Percentiles rank a stretch among this genome's conserved stretches.
Conservation (phyloP, 2,797 vertebrate species). For the Pseudochirops cupreus region DNA sequence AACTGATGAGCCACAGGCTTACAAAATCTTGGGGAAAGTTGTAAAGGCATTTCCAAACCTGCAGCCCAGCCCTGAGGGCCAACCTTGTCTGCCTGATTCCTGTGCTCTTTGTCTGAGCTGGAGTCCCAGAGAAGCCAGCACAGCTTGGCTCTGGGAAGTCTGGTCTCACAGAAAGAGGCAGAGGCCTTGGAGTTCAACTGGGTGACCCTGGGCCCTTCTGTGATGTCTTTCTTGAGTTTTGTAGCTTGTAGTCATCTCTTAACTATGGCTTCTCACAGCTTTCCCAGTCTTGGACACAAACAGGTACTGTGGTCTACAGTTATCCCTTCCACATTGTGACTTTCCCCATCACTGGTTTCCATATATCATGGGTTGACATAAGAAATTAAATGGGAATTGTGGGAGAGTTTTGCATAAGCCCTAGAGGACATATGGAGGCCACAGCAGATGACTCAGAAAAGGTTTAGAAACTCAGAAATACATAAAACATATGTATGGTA, state of each 20-base stretch:
- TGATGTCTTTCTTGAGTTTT: not conserved
- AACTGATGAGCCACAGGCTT: not conserved
- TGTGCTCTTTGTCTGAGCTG: not conserved
- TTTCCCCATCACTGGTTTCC: not conserved
- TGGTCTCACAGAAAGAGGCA: not conserved
- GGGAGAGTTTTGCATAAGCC: not conserved
- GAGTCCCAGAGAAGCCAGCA: not conserved
- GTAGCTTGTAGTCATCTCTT: not conserved
- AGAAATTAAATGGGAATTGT: not conserved
- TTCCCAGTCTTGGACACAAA: not conserved
- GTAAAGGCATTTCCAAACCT: not conserved
- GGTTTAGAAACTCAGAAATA: not conserved
- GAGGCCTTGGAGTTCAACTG: not conserved
- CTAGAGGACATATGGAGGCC: not conserved
- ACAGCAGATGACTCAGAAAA: not conserved
- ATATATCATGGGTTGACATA: not conserved
- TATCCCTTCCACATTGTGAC: not conserved
- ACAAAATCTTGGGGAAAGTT: not conserved
- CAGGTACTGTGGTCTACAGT: not conserved
- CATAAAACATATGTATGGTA: not conserved
- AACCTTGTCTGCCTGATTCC: not conserved
- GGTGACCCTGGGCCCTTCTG: not conserved
- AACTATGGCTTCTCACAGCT: not conserved
- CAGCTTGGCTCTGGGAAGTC: not conserved
- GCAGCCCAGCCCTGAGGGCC: not conserved